Base-by-base conservation (phyloP, 2,888 invertebrate species). In the Branchipolynoe longqiensis region DNA sequence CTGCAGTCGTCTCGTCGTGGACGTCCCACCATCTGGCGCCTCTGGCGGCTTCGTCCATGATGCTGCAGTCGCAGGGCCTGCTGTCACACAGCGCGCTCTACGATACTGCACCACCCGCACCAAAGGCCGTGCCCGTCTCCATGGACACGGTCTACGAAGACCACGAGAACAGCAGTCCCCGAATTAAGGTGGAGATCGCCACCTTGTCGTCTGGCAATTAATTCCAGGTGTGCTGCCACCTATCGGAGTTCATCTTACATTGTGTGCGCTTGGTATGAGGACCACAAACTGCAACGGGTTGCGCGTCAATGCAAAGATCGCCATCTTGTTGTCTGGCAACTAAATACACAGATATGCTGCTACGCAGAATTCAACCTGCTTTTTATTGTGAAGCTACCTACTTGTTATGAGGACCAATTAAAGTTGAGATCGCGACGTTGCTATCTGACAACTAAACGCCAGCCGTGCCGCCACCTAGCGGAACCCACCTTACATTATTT, bases 71-170 rank as follows among this genome's bases (percentile, higher is more conserved):
- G 22, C 36, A 14, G 18, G 59, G 58, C 1, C n/a, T 58, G 31
- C 31, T 82, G 82, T 82, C 59, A 12, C 82, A 56, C 38, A 38
- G 33, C 2, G 31, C 56, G 36, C 56, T 82, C 1, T 78, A 78
- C 48, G 84, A 73, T 59, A 41, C 41, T 0, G 78, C 54, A 0
- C 73, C 74, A 28, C 38, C 54, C 18, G 58, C 74, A 0, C 58
- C 84, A 25, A 84, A 84, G 58, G 84, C 84, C 40, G 73, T 84
- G 22, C 84, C 84, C 6, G 84, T 84, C 0, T 14, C 73, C 8
- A 48, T 84, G 31, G 84, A 84, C 28, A 56, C 48, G 58, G 58
- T 36, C n/a, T 58, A 82, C 31, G 82, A 14, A 4, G 82, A 82
- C 3, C 82, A 82, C 58, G 59, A 58, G 12, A 14, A 58, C 12